Evolutionary conservation across 2,113 vertebrate genomes (phyloP), one percentile per base, ranked within the genome.

Genomic region (Porphyrio hochstetteri): DNA sequence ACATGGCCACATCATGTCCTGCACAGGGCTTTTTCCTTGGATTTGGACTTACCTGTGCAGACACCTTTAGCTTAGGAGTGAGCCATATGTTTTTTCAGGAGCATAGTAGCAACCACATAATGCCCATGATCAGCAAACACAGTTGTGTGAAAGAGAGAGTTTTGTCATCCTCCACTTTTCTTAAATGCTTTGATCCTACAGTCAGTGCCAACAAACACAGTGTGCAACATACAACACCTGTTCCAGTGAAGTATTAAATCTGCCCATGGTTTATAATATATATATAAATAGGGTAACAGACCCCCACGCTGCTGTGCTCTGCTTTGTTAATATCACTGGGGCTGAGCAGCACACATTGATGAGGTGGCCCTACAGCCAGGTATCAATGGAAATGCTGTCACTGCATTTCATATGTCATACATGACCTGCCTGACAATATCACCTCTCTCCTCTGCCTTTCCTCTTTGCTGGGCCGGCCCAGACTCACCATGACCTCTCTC

Each of bases 91-190:
- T 52, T 52, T 24, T 24, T 53, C 29, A 53, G 46, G 25, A 36
- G 18, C 3, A 1, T 46, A 24, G n/a, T 8, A 75, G 23, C 1
- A 0, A 16, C 36, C 40, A 11, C 12, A 48, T n/a, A 46, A 65
- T 40, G 4, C 28, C 15, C 3, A 1, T 23, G 2, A 28, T 2
- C 50, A 40, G 10, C 9, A 63, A 68, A 36, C 0, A 0, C 4
- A 3, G 55, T 19, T 63, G 11, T 8, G 4, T 24, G 7, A 65
- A 53, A 65, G 9, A 13, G 5, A 38, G 9, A 60, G 14, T 53
- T 86, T 69, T 29, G 7, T 12, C 23, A 60, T 60, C 23, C 10
- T 77, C 57, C 29, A 46, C 27, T 53, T 57, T 5, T 42, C n/a
- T 52, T 76, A 71, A 42, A 35, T 9, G 8, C 46, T 21, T 89